Evolutionary conservation across 2,888 invertebrate species (phyloP), one percentile per base, ranked within the genome.

Genomic region (Acanthacorydalis orientalis): DNA sequence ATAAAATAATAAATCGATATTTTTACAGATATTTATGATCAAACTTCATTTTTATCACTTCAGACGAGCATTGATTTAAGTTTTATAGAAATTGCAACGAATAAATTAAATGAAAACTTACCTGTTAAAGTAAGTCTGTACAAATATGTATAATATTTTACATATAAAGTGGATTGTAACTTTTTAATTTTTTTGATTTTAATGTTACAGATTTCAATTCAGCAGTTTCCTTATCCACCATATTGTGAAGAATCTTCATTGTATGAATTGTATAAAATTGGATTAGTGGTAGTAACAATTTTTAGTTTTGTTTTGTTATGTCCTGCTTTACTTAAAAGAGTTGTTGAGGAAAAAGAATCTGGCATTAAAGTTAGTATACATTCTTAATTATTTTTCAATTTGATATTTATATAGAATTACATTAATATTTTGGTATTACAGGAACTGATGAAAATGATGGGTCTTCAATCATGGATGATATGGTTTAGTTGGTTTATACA

Each of bases 391-490:
- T n/a, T n/a, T n/a, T 45, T 32, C 2, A 40, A 14, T 31, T 43
- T 11, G 23, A 16, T 11, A 35, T 15, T 44, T 16, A 15, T 35
- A 14, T 37, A 45, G 10, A 15, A 31, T 38, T 31, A 10, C 33
- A 32, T 37, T n/a, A 44, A 40, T 43, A 16, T 48, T 4, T 23
- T 44, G 32, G 14, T 43, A 44, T 54, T 62, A 32, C 64, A 90
- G 82, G 91, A 91, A 72, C 79, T 87, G 1, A 84, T 91, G 86
- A 89, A 88, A 70, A 86, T 91, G 66, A 89, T 90, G 83, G 92
- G 92, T 2, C 66, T 92, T 31, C 74, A 78, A 33, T 80, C 80
- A 47, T 87, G 85, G 81, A 66, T 89, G 53, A 83, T 90, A 57
- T 91, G 91, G 89, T 61, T 74, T 0, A 86, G 88, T 1, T 90